phyloP scores from a whole-genome alignment of 2,888 invertebrate species.

The Drosophila parthenogenetica region DNA sequence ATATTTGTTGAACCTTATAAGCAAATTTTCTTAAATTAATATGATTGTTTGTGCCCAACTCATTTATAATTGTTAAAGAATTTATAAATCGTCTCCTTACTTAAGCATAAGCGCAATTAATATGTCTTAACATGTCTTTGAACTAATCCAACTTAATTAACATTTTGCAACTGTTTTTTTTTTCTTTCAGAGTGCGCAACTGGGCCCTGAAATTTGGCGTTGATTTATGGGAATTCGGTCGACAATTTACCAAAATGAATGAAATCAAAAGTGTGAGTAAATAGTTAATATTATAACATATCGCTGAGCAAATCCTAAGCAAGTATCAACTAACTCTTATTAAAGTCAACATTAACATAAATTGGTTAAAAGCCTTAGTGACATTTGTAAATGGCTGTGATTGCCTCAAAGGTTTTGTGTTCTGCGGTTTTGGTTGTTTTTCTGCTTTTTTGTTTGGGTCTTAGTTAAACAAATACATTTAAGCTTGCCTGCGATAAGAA shows the following conservation, averaged over 20 bases:
- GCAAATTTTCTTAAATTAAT: too few relatives aligned
- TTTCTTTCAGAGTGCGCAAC: conserved; percentile 92
- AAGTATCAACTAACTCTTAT: conserved; percentile 25
- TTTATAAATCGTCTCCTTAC: too few relatives aligned
- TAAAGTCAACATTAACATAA: conserved; percentile 34
- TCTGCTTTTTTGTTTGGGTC: conserved; percentile 6
- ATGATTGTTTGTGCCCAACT: too few relatives aligned
- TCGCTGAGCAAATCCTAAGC: conserved; percentile 9
- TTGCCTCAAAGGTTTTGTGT: conserved; percentile 30
- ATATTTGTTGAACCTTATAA: too few relatives aligned
- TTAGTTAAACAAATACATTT: conserved; percentile 62
- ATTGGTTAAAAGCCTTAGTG: conserved; percentile 35
- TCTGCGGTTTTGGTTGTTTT: conserved; percentile 2
- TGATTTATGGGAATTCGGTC: conserved; percentile 95
- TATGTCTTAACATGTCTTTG: neutral
- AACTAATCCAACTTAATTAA: conserved; percentile 15
- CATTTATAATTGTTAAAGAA: neutral
- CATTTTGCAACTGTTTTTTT: neutral
- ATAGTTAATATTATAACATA: conserved; percentile 8
- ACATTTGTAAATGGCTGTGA: conserved; percentile 61
- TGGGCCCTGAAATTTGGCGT: conserved; percentile 96
- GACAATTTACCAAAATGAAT: conserved; percentile 94
- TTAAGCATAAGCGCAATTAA: neutral
- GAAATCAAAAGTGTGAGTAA: conserved; percentile 93
- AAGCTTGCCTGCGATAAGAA: conserved; percentile 61